phyloP scores from a whole-genome alignment of 2,888 invertebrate genomes.

The Trichopoda pennipes region DNA sequence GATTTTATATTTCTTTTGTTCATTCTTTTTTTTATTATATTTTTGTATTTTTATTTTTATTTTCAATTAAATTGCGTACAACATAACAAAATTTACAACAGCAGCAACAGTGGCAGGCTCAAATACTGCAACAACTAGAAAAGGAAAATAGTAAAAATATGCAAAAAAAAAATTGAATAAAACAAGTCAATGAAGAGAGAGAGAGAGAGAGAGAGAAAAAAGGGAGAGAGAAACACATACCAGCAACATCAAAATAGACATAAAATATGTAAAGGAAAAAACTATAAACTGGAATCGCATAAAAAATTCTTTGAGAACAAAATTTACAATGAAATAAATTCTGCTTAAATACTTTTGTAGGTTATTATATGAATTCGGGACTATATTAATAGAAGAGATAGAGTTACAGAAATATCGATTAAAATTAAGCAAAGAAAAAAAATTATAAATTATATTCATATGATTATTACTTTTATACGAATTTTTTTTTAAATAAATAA shows the following conservation, averaged over 20 bases:
- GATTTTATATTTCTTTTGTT: no score
- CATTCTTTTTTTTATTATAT: slow-evolving; percentile 26
- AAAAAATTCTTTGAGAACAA: background rate
- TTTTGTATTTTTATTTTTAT: slow-evolving; percentile 66
- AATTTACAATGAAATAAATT: background rate
- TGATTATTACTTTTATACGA: no score
- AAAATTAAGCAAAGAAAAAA: no score
- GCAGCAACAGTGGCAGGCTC: slow-evolving; percentile 36
- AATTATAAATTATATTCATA: no score
- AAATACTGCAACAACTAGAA: slow-evolving; percentile 37
- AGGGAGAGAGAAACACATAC: slow-evolving; percentile 51
- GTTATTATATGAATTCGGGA: no score
- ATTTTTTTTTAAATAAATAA: no score
- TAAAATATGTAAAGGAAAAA: slow-evolving; percentile 34
- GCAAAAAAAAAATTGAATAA: background rate
- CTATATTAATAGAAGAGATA: no score
- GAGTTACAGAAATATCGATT: no score
- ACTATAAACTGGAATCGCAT: slow-evolving; percentile 10
- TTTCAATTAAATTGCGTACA: slow-evolving; percentile 68
- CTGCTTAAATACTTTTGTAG: no score
- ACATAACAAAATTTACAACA: background rate
- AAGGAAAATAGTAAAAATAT: slow-evolving; percentile 20
- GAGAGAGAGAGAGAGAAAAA: no score
- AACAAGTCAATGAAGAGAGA: slow-evolving; percentile 47
- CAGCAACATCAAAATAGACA: slow-evolving; percentile 46